Base-by-base conservation (phyloP, 2,888 invertebrate genomes). In the Parnassius apollo region DNA sequence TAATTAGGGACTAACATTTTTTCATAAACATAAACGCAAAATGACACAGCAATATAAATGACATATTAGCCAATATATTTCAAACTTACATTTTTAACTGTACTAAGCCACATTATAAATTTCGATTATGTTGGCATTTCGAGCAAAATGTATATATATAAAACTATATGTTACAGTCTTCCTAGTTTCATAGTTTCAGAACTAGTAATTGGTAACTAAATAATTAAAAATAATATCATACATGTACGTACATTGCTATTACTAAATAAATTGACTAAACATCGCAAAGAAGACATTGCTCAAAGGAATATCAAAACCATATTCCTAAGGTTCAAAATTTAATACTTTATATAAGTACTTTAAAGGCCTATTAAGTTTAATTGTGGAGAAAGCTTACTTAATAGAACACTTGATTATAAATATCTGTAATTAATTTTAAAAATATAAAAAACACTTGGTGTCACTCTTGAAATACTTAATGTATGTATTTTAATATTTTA, bases 201-300 rank as follows among this genome's bases (percentile, higher is more conserved):
- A 62, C 57, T 58, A 63, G 63, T 49, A 13, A 63, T 57, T 63
- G 63, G 63, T 63, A 63, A 63, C 63, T 55, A 59, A 50, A 55
- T 45, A 42, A 45, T 51, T 35, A 63, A 50, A 57, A 44, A 51
- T 10, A 46, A 57, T 12, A 61, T 18, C 7, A 52, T 46, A 51
- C 13, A 42, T 42, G 11, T 49, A 49, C 7, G 44, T 63, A 63
- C 59, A 35, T 35, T 35, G 35, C 35, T 35, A 35, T 35, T 35
- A 35, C 4, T 35, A 63, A 56, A 51, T 48, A 53, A 50, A 55
- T 44, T 51, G 50, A 59, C 55, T 52, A 50, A 55, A n/a, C 46
- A 56, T 54, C 9, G n/a, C 12, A 48, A 13, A 49, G 8, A 49
- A 49, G 13, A 49, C 13, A 18, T 35, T 35, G 35, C 35, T 35